Evolutionary conservation across 1,140 invertebrate genomes (phyloP).

Genomic region (Tetramorium simillimum): DNA sequence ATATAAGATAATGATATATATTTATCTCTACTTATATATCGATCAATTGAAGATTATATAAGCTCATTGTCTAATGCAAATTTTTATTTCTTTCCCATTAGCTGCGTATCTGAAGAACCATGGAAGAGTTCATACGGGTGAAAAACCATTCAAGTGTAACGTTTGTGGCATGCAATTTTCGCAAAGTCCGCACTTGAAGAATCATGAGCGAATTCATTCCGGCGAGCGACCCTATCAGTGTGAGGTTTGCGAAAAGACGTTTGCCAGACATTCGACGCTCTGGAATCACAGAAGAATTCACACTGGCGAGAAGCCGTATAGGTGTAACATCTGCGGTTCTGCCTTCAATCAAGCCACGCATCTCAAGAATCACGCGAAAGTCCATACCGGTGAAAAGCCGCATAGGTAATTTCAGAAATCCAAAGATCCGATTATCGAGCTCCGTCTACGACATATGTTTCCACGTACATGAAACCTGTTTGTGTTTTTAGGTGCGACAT

Average conservation of each 20-base stretch:
- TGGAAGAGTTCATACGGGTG: slow-evolving; percentile 92
- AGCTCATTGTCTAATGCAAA: neutral
- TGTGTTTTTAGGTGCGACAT: slow-evolving; percentile 92
- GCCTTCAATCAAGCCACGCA: slow-evolving; percentile 95
- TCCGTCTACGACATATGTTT: neutral
- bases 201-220: slow-evolving; percentile 96
- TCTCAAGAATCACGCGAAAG: slow-evolving; percentile 94
- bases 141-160: slow-evolving; percentile 95
- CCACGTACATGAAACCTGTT: neutral
- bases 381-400: slow-evolving; percentile 89
- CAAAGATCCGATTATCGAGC: neutral
- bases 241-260: slow-evolving; percentile 96
- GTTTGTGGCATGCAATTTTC: slow-evolving; percentile 96
- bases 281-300: slow-evolving; percentile 98
- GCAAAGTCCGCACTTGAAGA: slow-evolving; percentile 95
- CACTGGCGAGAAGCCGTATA: slow-evolving; percentile 96
- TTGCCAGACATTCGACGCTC: slow-evolving; percentile 93
- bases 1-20: neutral
- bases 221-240: slow-evolving; percentile 96
- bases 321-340: slow-evolving; percentile 93
- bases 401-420: slow-evolving; percentile 77
- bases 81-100: slow-evolving; percentile 61
- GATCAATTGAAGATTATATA: neutral
- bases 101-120: slow-evolving; percentile 97
- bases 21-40: neutral